Evolutionary conservation across 2,888 invertebrate species (phyloP).

Genomic region (Labia minor): DNA sequence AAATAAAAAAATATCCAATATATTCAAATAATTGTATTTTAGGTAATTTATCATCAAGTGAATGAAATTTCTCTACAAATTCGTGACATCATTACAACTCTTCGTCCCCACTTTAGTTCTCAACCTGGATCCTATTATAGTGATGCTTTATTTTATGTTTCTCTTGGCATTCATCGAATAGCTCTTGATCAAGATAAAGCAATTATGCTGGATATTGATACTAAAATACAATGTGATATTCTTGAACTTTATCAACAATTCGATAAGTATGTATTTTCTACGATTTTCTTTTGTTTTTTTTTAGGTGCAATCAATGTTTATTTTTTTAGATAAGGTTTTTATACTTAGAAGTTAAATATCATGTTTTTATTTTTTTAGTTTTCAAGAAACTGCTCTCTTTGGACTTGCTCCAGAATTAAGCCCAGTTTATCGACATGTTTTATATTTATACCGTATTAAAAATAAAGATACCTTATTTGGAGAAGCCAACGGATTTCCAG

Average conservation of each 20-base stretch:
- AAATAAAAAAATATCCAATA: too few species aligned
- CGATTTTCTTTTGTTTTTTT: conserved; percentile 17
- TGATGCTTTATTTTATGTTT: conserved; percentile 66
- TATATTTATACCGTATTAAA: conserved; percentile 53
- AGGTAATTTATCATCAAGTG: conserved; percentile 51
- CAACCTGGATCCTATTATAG: conserved; percentile 64
- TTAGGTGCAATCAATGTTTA: too few species aligned
- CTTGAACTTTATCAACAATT: conserved; percentile 55
- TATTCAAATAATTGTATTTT: conserved; percentile 28
- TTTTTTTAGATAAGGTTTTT: too few species aligned
- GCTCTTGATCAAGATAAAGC: conserved; percentile 52
- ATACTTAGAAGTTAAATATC: not conserved
- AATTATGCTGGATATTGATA: conserved; percentile 66
- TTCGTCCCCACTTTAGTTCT: conserved; percentile 61
- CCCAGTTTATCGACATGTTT: conserved; percentile 66
- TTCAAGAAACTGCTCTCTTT: conserved; percentile 51
- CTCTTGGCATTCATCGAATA: conserved; percentile 58
- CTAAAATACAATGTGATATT: conserved; percentile 59
- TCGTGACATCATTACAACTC: conserved; percentile 49
- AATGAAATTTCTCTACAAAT: conserved; percentile 47
- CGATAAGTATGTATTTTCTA: conserved; percentile 37
- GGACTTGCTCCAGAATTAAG: conserved; percentile 63
- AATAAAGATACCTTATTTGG: conserved; percentile 53
- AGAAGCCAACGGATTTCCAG: conserved; percentile 50
- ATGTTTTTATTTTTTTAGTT: conserved; percentile 33